These are phyloP conservation scores for Bombylius discolor DNA, from an alignment of 2,888 invertebrate genomes.

Conservation along the genomic window DNA sequence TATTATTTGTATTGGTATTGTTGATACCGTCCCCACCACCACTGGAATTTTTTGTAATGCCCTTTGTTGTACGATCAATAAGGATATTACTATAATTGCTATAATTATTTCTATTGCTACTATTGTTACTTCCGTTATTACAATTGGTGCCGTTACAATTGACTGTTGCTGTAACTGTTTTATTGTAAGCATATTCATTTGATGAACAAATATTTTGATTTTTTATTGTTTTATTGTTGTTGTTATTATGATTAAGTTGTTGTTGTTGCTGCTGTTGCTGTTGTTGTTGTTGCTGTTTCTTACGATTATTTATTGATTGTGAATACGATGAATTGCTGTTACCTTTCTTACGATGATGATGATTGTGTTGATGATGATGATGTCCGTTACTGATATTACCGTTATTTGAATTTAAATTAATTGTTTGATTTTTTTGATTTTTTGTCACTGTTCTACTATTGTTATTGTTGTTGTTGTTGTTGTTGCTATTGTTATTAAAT, in stretches of 20 bases:
- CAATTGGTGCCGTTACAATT: slow-evolving; percentile 1
- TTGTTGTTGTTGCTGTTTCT: slow-evolving; percentile 5
- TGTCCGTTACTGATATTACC: not conserved
- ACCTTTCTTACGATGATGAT: not conserved
- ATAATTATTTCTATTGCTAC: slow-evolving; percentile 9
- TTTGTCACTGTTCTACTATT: not conserved
- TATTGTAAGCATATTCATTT: slow-evolving; percentile 7
- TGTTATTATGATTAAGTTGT: slow-evolving; percentile 7
- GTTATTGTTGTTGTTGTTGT: not conserved
- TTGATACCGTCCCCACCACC: too few species aligned
- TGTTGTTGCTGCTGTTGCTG: slow-evolving; percentile 6
- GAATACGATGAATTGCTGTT: not conserved
- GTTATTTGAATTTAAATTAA: too few species aligned
- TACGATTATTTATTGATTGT: not conserved
- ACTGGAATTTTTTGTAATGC: slow-evolving; percentile 10
- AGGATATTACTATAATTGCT: slow-evolving; percentile 8
- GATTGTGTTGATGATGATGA: not conserved
- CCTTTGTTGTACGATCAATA: slow-evolving; percentile 14
- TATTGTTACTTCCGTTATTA: not conserved
- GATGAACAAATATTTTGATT: slow-evolving; percentile 16
- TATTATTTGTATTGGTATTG: slow-evolving; percentile 10
- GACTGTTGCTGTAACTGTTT: slow-evolving; percentile 4
- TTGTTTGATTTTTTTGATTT: too few species aligned
- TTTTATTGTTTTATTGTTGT: slow-evolving; percentile 8
- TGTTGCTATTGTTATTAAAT: not conserved